phyloP scores from a whole-genome alignment of 2,113 vertebrate genomes.

The Pachycephala philippinensis region DNA sequence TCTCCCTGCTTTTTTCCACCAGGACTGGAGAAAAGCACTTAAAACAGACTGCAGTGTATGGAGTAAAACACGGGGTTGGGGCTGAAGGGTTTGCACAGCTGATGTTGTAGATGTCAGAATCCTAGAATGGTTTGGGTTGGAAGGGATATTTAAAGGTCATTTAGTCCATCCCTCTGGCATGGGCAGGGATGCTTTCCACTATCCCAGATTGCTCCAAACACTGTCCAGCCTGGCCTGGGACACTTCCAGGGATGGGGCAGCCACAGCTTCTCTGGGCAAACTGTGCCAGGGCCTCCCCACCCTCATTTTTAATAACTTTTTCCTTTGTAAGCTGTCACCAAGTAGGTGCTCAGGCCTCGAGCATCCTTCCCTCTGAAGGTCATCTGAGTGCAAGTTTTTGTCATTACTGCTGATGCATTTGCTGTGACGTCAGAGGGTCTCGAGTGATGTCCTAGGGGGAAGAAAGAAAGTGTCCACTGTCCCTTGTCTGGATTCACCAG shows the following conservation, averaged over 20 bases:
- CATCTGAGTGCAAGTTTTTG: background rate
- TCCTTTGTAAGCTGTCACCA: background rate
- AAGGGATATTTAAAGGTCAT: background rate
- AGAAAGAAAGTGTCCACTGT: background rate
- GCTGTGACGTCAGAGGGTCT: background rate
- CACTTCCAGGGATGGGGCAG: background rate
- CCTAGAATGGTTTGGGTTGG: background rate
- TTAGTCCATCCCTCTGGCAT: background rate
- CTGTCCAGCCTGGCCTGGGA: background rate
- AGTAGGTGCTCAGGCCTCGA: background rate
- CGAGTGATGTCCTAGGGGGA: background rate
- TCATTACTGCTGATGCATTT: rapidly evolving
- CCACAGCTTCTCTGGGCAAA: background rate
- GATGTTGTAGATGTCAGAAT: background rate
- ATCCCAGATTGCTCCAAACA: background rate
- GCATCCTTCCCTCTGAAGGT: background rate
- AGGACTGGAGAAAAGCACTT: background rate
- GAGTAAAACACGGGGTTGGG: background rate
- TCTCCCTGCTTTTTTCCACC: background rate
- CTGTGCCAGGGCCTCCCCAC: background rate
- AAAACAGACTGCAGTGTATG: background rate
- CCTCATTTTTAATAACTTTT: background rate
- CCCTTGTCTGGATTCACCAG: background rate
- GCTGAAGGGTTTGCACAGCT: background rate
- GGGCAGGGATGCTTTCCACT: background rate